Base-by-base conservation (phyloP, 2,113 vertebrate species). In the Heterotis niloticus region DNA sequence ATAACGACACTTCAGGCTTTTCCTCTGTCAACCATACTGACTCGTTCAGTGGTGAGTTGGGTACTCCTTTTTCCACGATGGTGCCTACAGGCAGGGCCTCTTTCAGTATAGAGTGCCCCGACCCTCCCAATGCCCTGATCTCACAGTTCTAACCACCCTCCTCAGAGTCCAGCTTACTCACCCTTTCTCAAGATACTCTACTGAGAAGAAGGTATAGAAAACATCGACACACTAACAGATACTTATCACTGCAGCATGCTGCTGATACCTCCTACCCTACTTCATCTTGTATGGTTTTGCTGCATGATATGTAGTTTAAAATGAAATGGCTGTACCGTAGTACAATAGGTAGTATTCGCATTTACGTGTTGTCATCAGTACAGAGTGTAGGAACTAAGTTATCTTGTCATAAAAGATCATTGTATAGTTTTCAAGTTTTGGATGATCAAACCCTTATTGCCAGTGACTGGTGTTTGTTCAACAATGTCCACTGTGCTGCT, bases 11-110 rank as follows among this genome's bases (percentile, higher is more conserved):
- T 59, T 76, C 82, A 64, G 57, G 73, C 86, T 91, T 90, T 85
- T 93, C 92, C 78, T 94, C 93, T 93, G 83, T 93, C 94, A 96
- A 95, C 92, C 86, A 91, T 92, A 93, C 95, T 94, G 94, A 88
- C 90, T 92, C 92, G 85, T 95, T 93, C 79, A 92, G 94, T 93
- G 97, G 97, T 99, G 95, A 98, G 96, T 97, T 9, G 68, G 72
- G 34, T 26, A 18, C 28, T 10, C n/a, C 17, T 13, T 59, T 56
- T 14, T 17, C 51, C 64, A 54, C 24, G 82, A 73, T 79, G 5
- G 34, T 80, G 83, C 91, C 89, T 90, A 83, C 81, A 82, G 24
- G 18, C 79, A 80, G 64, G 10, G 64, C 64, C 52, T 17, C 54
- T 74, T 17, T 26, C 71, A 23, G 56, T 12, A 44, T 73, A 73